Percentiles rank a stretch among this genome's conserved stretches.
These are phyloP conservation scores for Spea bombifrons DNA, from an alignment of 2,113 vertebrate genomes.

Conservation along the genomic window DNA sequence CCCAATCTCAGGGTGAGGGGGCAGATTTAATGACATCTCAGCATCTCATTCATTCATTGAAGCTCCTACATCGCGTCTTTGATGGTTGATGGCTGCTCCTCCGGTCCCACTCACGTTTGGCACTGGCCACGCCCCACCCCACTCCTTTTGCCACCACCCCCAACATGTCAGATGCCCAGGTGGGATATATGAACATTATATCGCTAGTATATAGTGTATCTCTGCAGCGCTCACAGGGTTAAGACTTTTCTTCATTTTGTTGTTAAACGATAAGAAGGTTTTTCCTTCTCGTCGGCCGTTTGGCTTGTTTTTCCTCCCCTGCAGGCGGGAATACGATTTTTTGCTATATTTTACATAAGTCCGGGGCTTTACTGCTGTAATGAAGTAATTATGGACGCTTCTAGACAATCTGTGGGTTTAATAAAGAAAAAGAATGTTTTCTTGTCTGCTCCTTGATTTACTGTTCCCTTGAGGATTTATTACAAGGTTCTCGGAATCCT, in stretches of 20 bases:
- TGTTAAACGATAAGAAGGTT: slow-evolving; percentile 1
- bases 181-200: too few relatives aligned
- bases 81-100: too few relatives aligned
- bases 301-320: neutral
- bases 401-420: slow-evolving; percentile 60
- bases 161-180: too few relatives aligned
- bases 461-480: slow-evolving; percentile 53
- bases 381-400: slow-evolving; percentile 66
- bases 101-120: too few relatives aligned
- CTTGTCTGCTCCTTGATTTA: slow-evolving; percentile 63
- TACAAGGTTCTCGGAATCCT: slow-evolving; percentile 34
- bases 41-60: too few relatives aligned
- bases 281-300: neutral
- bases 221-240: too few relatives aligned
- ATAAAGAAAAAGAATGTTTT: slow-evolving; percentile 60
- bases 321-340: slow-evolving; percentile 31
- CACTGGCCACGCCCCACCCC: too few relatives aligned
- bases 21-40: too few relatives aligned
- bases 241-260: neutral
- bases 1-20: too few relatives aligned
- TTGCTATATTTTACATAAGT: slow-evolving; percentile 37
- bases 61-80: too few relatives aligned
- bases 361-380: slow-evolving; percentile 59
- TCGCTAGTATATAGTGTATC: too few relatives aligned
- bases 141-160: too few relatives aligned